Conservation (phyloP, 2,888 invertebrate species). For the Lumbricus terrestris region DNA sequence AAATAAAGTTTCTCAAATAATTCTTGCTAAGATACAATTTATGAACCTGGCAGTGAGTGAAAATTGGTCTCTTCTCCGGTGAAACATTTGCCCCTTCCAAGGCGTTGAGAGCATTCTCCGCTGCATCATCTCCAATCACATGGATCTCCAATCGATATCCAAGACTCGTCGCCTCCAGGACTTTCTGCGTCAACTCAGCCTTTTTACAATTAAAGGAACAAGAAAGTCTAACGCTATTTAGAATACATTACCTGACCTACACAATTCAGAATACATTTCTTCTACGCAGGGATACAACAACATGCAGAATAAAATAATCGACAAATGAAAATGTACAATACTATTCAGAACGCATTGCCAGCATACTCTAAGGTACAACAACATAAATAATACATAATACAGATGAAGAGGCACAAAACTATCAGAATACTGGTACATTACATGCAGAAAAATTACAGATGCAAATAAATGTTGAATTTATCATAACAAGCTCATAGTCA, state of each 20-base stretch:
- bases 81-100: constrained; percentile 31
- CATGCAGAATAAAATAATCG: too few species aligned
- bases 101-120: constrained; percentile 33
- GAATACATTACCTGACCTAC: background rate
- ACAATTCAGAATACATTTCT: too few species aligned
- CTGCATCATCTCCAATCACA: constrained; percentile 38
- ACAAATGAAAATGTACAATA: too few species aligned
- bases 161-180: constrained; percentile 21
- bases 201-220: constrained; percentile 4
- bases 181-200: constrained; percentile 26
- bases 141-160: constrained; percentile 39
- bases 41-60: constrained; percentile 39
- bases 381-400: too few species aligned
- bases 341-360: too few species aligned
- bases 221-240: background rate
- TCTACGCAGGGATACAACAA: too few species aligned
- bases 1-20: background rate
- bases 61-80: constrained; percentile 35
- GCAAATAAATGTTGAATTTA: too few species aligned
- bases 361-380: too few species aligned
- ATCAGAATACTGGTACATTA: too few species aligned
- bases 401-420: too few species aligned
- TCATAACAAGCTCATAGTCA: too few species aligned
- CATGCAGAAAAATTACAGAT: too few species aligned
- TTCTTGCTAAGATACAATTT: background rate